Conservation (phyloP, 2,888 invertebrate genomes). For the Aphelenchoides bicaudatus region DNA sequence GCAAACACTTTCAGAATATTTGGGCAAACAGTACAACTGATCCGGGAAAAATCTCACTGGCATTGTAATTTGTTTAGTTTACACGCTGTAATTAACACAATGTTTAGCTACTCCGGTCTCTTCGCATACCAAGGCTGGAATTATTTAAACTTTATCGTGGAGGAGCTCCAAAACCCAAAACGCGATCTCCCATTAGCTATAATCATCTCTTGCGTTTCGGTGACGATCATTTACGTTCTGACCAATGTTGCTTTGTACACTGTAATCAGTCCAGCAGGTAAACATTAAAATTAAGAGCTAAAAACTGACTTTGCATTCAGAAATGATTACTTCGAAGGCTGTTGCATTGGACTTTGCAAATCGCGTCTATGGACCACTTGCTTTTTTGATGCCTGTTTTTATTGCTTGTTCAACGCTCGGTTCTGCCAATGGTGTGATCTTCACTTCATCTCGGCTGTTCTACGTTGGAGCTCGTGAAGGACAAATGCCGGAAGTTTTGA, state of each 20-base stretch:
- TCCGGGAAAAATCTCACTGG: constrained; percentile 84
- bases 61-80: too few species aligned
- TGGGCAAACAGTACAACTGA: constrained; percentile 78
- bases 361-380: constrained; percentile 77
- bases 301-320: too few species aligned
- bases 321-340: constrained; percentile 86
- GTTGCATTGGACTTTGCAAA: constrained; percentile 76
- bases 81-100: too few species aligned
- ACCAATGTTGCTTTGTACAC: constrained; percentile 96
- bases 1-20: too few species aligned
- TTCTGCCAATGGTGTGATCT: constrained; percentile 88
- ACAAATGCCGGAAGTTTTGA: constrained; percentile 63
- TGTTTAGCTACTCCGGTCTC: not conserved
- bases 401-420: constrained; percentile 94
- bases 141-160: constrained; percentile 97
- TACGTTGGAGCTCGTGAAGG: constrained; percentile 65
- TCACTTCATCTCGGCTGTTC: constrained; percentile 77
- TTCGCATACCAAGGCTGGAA: constrained; percentile 69
- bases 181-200: constrained; percentile 86
- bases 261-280: constrained; percentile 80
- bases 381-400: constrained; percentile 90
- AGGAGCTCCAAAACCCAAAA: constrained; percentile 94
- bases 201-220: constrained; percentile 85
- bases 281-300: too few species aligned
- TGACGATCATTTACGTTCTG: constrained; percentile 88